phyloP scores from a whole-genome alignment of 2,888 invertebrate species.

The Cantharis rustica region DNA sequence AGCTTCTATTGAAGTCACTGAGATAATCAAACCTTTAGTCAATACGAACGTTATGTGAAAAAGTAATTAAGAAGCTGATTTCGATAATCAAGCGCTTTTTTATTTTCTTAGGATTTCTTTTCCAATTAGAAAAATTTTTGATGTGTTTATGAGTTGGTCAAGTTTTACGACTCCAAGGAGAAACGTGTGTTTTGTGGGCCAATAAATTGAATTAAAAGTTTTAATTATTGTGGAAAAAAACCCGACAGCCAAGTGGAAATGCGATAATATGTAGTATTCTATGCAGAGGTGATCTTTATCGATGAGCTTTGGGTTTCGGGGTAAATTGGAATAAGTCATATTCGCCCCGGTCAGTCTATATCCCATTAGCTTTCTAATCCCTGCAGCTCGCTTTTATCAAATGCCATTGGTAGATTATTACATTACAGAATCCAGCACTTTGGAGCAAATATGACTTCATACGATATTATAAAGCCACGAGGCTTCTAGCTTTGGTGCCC shows the following conservation, averaged over 20 bases:
- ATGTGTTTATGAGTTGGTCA: background rate
- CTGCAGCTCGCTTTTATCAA: slow-evolving; percentile 35
- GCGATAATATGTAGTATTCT: slow-evolving; percentile 28
- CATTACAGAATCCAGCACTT: slow-evolving; percentile 22
- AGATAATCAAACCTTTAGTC: slow-evolving; percentile 20
- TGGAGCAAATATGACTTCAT: slow-evolving; percentile 30
- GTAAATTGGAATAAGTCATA: slow-evolving; percentile 45
- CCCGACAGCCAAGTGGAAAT: background rate
- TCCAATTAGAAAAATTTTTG: background rate
- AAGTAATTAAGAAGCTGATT: slow-evolving; percentile 19
- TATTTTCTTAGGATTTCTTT: background rate
- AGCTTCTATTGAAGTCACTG: slow-evolving; percentile 18
- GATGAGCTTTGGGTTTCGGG: slow-evolving; percentile 37
- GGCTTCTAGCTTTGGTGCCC: background rate
- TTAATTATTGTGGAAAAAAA: background rate
- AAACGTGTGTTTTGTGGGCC: background rate
- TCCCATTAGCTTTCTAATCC: slow-evolving; percentile 45
- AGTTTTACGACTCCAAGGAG: background rate
- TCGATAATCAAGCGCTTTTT: slow-evolving; percentile 7
- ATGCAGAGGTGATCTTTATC: slow-evolving; percentile 45
- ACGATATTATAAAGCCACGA: slow-evolving; percentile 17
- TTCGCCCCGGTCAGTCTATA: slow-evolving; percentile 40
- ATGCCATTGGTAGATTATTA: slow-evolving; percentile 17
- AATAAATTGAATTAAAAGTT: background rate
- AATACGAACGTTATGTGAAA: slow-evolving; percentile 16